Evolutionary conservation across 1,140 invertebrate genomes (phyloP).

Genomic region (Papilio dardanus): DNA sequence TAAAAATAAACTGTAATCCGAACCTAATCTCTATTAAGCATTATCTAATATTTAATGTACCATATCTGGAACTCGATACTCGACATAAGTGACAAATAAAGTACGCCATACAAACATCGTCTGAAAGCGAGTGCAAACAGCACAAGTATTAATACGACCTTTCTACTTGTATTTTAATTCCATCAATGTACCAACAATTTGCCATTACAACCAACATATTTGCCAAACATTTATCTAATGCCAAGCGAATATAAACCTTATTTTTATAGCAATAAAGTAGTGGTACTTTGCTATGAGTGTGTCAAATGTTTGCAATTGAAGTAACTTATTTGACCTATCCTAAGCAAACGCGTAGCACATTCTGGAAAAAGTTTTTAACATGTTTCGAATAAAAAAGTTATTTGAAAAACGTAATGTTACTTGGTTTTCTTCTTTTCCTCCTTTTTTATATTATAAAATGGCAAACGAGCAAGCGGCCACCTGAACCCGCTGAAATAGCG

Average conservation of each 20-base stretch:
- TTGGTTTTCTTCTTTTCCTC: slow-evolving; percentile 25
- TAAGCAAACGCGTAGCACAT: slow-evolving; percentile 42
- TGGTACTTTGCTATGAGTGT: not conserved
- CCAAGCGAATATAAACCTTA: not conserved
- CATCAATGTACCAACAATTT: slow-evolving; percentile 42
- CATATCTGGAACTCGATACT: not conserved
- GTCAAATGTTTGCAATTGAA: slow-evolving; percentile 14
- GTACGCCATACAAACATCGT: not conserved
- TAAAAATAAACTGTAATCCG: not conserved
- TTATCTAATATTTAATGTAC: not conserved
- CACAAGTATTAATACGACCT: slow-evolving; percentile 30
- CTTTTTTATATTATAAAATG: no score
- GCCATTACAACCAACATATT: not conserved
- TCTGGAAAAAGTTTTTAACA: slow-evolving; percentile 42
- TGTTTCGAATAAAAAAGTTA: slow-evolving; percentile 46
- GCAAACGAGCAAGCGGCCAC: no score
- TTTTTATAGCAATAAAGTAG: not conserved
- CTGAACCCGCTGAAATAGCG: no score
- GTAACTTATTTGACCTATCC: slow-evolving; percentile 45
- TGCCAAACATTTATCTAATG: not conserved
- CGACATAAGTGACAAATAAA: slow-evolving; percentile 4
- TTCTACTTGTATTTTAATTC: slow-evolving; percentile 46
- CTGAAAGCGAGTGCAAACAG: slow-evolving; percentile 19
- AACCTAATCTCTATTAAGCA: not conserved
- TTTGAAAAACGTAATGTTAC: slow-evolving; percentile 42